Base-by-base conservation (phyloP, 2,888 invertebrate genomes). In the Drosophila subquinaria region DNA sequence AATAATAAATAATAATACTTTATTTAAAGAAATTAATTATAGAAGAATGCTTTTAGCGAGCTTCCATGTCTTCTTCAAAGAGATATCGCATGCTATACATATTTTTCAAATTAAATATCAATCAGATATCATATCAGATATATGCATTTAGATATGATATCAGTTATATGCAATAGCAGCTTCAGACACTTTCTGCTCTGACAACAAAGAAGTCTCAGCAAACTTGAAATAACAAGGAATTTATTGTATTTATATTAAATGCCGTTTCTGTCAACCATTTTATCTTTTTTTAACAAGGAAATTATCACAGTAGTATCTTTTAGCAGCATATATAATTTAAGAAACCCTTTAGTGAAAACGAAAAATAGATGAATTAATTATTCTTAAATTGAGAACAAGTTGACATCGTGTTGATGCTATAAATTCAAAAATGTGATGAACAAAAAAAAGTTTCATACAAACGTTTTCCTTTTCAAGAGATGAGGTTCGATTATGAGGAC, bases 1-100 rank as follows among this genome's bases (percentile, higher is more conserved):
- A 35, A 48, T 35, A 55, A 30, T 50, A 50, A 50, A 43, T 51
- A 33, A 61, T 42, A 11, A 61, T 42, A 15, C 13, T 43, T 61
- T 51, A 38, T 43, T 23, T 9, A n/a, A 17, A n/a, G 23, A 43
- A 30, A 33, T 30, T 55, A 45, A 45, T 33, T 10, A 6, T 42
- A n/a, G 9, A 53, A 10, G 9, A 43, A 43, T 56, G 30, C 4
- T 13, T n/a, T 23, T 6, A 17, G 9, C 20, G 17, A n/a, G 13
- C n/a, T 35, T 35, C 15, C 43, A 15, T n/a, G 9, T 17, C 10
- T 10, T 9, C 9, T 36, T 27, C 27, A 15, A 36, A 6, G 13
- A 23, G 27, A 15, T 11, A 38, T 2, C 6, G 38, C 38, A n/a
- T n/a, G 38, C n/a, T n/a, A n/a, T 6, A 13, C n/a, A 38, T 38